Evolutionary conservation across 2,113 vertebrate genomes (phyloP).

Genomic region (Plecturocebus donacophilus): DNA sequence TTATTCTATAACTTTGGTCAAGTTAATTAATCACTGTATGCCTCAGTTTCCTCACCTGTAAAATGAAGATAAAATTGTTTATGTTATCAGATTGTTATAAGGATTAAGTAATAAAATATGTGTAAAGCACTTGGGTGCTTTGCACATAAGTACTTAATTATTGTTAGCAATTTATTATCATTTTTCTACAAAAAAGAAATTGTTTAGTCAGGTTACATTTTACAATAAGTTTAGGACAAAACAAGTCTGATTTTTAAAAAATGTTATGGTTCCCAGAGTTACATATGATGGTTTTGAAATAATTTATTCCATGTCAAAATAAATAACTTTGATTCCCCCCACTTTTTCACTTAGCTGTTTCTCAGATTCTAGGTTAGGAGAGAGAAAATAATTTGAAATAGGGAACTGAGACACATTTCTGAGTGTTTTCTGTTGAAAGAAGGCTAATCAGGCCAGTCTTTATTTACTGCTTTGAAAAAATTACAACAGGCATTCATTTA

Average conservation of each 20-base stretch:
- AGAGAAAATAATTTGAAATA: slow-evolving; percentile 25
- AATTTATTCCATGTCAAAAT: slow-evolving; percentile 12
- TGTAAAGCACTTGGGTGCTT: neutral
- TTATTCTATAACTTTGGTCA: neutral
- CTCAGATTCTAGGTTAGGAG: neutral
- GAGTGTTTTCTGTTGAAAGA: neutral
- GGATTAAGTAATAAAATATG: neutral
- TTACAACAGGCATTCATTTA: neutral
- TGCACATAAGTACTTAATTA: neutral
- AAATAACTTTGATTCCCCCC: neutral
- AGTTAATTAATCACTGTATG: neutral
- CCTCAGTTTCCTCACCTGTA: neutral
- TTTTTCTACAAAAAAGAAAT: neutral
- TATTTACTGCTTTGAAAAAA: neutral
- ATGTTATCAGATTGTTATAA: neutral
- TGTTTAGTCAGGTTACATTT: neutral
- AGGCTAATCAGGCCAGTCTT: neutral
- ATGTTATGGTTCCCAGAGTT: neutral
- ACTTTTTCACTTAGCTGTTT: neutral
- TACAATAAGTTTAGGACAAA: neutral
- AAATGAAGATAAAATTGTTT: neutral
- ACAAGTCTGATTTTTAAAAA: neutral
- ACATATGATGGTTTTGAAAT: neutral
- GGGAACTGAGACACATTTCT: neutral
- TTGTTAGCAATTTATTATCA: neutral